Percentiles rank a stretch among this genome's conserved stretches.
Conservation (phyloP, 53 echinoderm and acorn worm genomes). For the Mesocentrotus franciscanus region DNA sequence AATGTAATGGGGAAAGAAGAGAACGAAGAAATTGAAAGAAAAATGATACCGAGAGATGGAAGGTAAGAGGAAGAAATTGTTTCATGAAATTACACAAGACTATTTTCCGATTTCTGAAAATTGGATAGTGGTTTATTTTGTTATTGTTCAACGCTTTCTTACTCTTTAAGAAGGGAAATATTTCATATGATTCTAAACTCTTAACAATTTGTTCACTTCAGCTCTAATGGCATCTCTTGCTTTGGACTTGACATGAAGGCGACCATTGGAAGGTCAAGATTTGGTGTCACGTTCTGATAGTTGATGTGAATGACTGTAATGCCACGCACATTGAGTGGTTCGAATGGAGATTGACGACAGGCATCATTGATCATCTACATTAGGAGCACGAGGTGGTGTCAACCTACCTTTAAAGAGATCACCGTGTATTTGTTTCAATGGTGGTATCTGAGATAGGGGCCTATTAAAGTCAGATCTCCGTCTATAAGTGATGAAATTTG, state of each 20-base stretch:
- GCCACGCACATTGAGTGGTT: background rate
- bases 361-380: background rate
- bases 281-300: background rate
- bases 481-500: background rate
- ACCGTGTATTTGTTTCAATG: background rate
- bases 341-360: conserved; percentile 13
- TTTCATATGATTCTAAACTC: background rate
- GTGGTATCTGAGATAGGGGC: background rate
- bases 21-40: background rate
- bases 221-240: background rate
- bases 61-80: background rate
- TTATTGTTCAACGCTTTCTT: no score
- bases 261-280: background rate
- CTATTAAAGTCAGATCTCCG: background rate
- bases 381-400: background rate
- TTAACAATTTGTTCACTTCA: background rate
- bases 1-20: background rate
- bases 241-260: background rate
- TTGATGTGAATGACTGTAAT: background rate
- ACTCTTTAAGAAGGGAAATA: background rate
- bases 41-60: background rate
- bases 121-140: background rate
- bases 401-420: background rate
- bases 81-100: no score
- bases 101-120: background rate